Percentiles rank a stretch among this genome's conserved stretches.
These are phyloP conservation scores for Phrynocephalus guinanensis DNA, from an alignment of 2,797 vertebrate species.

Conservation along the genomic window DNA sequence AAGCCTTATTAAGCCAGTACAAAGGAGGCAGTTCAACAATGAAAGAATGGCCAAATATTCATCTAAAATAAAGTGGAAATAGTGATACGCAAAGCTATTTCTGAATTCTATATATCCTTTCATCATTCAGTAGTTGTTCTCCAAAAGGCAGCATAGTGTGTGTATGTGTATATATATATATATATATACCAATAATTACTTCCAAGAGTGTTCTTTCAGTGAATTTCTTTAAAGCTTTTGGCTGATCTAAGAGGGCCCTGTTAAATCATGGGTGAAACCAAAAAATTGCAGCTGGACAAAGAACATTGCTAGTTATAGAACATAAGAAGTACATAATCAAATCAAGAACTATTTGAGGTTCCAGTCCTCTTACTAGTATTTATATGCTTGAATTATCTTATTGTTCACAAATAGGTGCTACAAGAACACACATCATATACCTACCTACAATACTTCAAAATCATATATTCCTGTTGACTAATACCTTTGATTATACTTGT, in stretches of 20 bases:
- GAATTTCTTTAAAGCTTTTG: not conserved
- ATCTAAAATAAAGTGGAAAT: not conserved
- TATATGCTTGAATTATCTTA: slow-evolving; percentile 13
- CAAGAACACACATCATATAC: not conserved
- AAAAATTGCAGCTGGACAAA: not conserved
- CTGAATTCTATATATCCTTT: not conserved
- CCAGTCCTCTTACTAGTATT: not conserved
- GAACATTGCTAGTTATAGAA: not conserved
- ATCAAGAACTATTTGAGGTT: slow-evolving; percentile 28
- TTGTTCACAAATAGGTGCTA: not conserved
- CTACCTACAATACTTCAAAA: not conserved
- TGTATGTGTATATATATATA: slow-evolving; percentile 16
- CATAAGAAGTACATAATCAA: not conserved
- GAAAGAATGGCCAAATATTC: not conserved
- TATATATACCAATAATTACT: not conserved
- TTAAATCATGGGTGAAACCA: not conserved
- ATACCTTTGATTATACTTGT: not conserved
- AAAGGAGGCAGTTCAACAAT: not conserved
- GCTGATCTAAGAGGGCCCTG: not conserved
- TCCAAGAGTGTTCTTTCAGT: not conserved
- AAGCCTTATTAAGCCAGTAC: not conserved
- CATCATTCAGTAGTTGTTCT: not conserved
- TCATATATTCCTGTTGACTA: not conserved
- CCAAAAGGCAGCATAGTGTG: not conserved
- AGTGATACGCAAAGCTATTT: not conserved